Percentiles rank a stretch among this genome's conserved stretches.
Conservation (phyloP, 1,140 invertebrate genomes). For the Drosophila orena region DNA sequence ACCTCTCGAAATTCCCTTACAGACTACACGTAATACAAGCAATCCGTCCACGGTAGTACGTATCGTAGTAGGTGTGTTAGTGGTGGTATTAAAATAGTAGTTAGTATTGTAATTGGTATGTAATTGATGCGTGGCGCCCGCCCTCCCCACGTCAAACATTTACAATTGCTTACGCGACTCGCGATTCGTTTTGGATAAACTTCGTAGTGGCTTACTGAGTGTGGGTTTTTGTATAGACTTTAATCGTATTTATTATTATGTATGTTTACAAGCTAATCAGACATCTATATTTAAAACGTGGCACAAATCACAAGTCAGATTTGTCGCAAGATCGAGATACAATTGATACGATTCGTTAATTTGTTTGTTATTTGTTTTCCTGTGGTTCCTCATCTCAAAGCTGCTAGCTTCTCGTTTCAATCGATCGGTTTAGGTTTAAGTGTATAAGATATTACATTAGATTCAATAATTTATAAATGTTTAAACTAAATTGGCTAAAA, state of each 20-base stretch:
- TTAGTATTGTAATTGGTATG: slow-evolving; percentile 72
- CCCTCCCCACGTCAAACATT: slow-evolving; percentile 34
- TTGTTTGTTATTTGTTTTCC: slow-evolving; percentile 36
- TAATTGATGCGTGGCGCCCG: slow-evolving; percentile 51
- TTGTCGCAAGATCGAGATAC: slow-evolving; percentile 81
- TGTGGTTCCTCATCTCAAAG: slow-evolving; percentile 33
- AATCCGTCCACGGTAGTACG: slow-evolving; percentile 47
- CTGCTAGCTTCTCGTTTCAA: slow-evolving; percentile 20
- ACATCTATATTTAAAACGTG: slow-evolving; percentile 83
- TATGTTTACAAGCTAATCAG: slow-evolving; percentile 77
- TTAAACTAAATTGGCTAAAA: slow-evolving; percentile 83
- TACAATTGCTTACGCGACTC: slow-evolving; percentile 15
- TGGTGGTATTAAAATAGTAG: slow-evolving; percentile 59
- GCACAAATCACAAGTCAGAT: slow-evolving; percentile 82
- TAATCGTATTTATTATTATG: slow-evolving; percentile 55
- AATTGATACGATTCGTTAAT: slow-evolving; percentile 79
- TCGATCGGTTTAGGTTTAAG: slow-evolving; percentile 41
- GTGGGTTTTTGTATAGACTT: slow-evolving; percentile 54
- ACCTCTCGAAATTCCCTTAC: slow-evolving; percentile 60
- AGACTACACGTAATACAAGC: slow-evolving; percentile 59
- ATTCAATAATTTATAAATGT: slow-evolving; percentile 72
- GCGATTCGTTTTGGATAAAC: slow-evolving; percentile 63
- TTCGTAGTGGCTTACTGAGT: slow-evolving; percentile 63
- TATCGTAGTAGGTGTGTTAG: slow-evolving; percentile 60
- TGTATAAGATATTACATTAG: slow-evolving; percentile 62